Base-by-base conservation (phyloP, 2,113 vertebrate genomes). In the Archocentrus centrarchus region DNA sequence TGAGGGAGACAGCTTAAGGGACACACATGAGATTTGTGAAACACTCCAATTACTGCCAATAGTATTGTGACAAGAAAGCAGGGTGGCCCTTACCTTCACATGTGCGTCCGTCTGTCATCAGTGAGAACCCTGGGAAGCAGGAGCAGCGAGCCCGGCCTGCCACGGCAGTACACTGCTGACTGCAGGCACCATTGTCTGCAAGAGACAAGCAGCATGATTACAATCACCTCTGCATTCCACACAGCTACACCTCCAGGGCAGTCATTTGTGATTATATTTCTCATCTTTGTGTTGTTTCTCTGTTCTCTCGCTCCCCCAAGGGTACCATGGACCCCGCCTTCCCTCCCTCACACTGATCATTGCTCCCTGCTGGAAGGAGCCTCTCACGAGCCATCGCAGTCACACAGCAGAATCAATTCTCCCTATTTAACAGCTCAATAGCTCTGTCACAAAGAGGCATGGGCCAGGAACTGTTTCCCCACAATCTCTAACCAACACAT, bases 61-160 rank as follows among this genome's bases (percentile, higher is more conserved):
- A 4, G 53, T 24, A n/a, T 61, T 3, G 41, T 5, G 22, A 59
- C 18, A 27, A 59, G 58, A 59, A n/a, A 53, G 27, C 24, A 62
- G 2, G 1, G 39, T 32, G n/a, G 24, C 30, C 85, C 92, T 94
- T 92, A 97, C 98, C 98, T 96, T 97, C 96, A 91, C 98, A 99
- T 2, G 91, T 97, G 80, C 84, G 81, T 1, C 96, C 95, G 3
- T 98, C 97, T 2, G 95, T 89, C 96, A 95, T 96, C 86, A 98
- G 92, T 0, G 93, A 95, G 22, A 97, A 98, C 3, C 98, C 98
- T 2, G 95, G 90, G 79, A 97, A 96, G 88, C 98, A 99, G 81
- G 97, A 98, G 81, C 98, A 99, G 32, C 75, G 90, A 1, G 90
- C 93, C 0, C 66, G 80, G 22, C 94, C 96, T 20, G 88, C 94